Conservation (phyloP, 1,140 invertebrate genomes). For the Bombus balteatus region DNA sequence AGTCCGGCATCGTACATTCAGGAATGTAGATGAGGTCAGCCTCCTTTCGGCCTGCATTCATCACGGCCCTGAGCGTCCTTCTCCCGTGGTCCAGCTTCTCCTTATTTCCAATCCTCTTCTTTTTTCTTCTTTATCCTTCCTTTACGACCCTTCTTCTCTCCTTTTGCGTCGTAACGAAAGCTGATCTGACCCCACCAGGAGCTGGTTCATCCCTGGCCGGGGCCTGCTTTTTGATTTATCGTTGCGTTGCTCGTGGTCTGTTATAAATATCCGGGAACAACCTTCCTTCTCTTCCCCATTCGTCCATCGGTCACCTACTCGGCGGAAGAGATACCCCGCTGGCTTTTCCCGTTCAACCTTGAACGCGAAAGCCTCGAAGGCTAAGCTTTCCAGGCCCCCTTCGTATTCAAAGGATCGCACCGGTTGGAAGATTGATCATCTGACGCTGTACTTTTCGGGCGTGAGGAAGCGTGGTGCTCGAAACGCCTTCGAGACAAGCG, state of each 20-base stretch:
- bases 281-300: conserved; percentile 24
- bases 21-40: conserved; percentile 63
- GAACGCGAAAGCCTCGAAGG: conserved; percentile 2
- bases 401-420: conserved; percentile 15
- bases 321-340: conserved; percentile 63
- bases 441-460: conserved; percentile 3
- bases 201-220: conserved; percentile 55
- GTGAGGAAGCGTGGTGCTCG: not conserved
- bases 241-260: conserved; percentile 63
- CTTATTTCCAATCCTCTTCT: conserved; percentile 6
- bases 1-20: conserved; percentile 33
- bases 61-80: conserved; percentile 50
- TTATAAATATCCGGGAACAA: conserved; percentile 75
- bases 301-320: conserved; percentile 69
- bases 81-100: conserved; percentile 16
- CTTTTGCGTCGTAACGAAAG: conserved; percentile 55
- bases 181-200: conserved; percentile 63
- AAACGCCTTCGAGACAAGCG: conserved; percentile 12
- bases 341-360: conserved; percentile 63
- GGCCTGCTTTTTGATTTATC: conserved; percentile 75
- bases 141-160: not conserved
- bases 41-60: conserved; percentile 59
- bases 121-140: not conserved
- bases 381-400: conserved; percentile 3
- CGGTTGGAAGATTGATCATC: conserved; percentile 37